Percentiles rank a stretch among this genome's conserved stretches.
Evolutionary conservation across 2,888 invertebrate genomes (phyloP).

Genomic region (Agrypnus murinus): DNA sequence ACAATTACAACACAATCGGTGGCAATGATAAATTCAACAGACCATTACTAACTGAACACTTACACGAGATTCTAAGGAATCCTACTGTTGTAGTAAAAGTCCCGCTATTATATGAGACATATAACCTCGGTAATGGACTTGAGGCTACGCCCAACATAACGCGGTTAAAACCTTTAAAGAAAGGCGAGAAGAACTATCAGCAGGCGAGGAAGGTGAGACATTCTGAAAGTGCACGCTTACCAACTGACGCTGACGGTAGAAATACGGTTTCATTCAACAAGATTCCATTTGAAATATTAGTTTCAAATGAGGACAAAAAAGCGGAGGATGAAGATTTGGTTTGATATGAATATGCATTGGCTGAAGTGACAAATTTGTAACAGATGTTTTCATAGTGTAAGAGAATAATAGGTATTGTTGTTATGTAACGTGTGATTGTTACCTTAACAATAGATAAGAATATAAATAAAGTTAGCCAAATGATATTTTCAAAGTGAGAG

Average conservation of each 20-base stretch:
- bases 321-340: constrained; percentile 1
- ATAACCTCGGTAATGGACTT: constrained; percentile 40
- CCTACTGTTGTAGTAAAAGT: constrained; percentile 33
- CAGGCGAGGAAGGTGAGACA: constrained; percentile 5
- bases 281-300: neutral
- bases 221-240: constrained; percentile 25
- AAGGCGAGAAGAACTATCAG: constrained; percentile 11
- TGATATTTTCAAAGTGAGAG: no score
- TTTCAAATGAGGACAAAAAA: constrained; percentile 1
- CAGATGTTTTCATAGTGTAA: no score
- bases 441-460: no score
- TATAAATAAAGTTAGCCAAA: no score
- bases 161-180: neutral
- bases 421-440: no score
- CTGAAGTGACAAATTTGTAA: no score
- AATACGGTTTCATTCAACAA: constrained; percentile 13
- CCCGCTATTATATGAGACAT: constrained; percentile 34
- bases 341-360: neutral
- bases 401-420: no score
- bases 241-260: constrained; percentile 24
- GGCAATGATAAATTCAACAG: constrained; percentile 7
- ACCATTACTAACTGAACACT: constrained; percentile 21
- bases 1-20: neutral
- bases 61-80: constrained; percentile 31
- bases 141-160: constrained; percentile 25